Conservation (phyloP, 2,888 invertebrate species). For the Caenorhabditis macrosperma region DNA sequence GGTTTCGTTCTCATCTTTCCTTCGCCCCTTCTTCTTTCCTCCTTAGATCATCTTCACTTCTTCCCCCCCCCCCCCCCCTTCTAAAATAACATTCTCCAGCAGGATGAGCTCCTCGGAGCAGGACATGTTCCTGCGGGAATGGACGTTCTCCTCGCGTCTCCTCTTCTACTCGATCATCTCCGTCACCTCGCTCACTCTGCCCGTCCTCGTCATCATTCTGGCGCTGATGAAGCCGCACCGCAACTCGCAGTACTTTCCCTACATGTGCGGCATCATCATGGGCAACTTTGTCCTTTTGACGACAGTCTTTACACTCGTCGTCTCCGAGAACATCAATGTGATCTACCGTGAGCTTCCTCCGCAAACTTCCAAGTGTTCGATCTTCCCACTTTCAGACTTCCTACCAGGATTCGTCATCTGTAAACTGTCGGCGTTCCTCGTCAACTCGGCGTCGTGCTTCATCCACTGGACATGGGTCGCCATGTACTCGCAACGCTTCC, state of each 20-base stretch:
- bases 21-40: background rate
- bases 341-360: conserved; percentile 50
- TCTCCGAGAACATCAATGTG: conserved; percentile 46
- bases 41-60: background rate
- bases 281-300: conserved; percentile 64
- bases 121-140: conserved; percentile 57
- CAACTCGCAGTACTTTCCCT: conserved; percentile 64
- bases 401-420: conserved; percentile 60
- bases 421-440: conserved; percentile 60
- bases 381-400: conserved; percentile 29
- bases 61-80: background rate
- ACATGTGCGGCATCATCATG: conserved; percentile 62
- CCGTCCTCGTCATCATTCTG: conserved; percentile 55
- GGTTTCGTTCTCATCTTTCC: conserved; percentile 19
- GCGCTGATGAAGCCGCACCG: conserved; percentile 51
- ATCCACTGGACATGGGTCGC: conserved; percentile 69
- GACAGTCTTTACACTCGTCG: conserved; percentile 57
- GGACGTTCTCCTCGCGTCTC: conserved; percentile 61
- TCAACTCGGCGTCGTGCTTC: conserved; percentile 64
- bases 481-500: conserved; percentile 58
- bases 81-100: background rate
- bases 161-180: conserved; percentile 62
- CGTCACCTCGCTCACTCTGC: conserved; percentile 63
- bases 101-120: conserved; percentile 36
- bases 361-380: too few relatives aligned